A percentile compares a stretch with the other conserved stretches of the same genome.
These are phyloP conservation scores for Hydropotes inermis DNA, from an alignment of 2,113 vertebrate genomes.

Conservation along the genomic window DNA sequence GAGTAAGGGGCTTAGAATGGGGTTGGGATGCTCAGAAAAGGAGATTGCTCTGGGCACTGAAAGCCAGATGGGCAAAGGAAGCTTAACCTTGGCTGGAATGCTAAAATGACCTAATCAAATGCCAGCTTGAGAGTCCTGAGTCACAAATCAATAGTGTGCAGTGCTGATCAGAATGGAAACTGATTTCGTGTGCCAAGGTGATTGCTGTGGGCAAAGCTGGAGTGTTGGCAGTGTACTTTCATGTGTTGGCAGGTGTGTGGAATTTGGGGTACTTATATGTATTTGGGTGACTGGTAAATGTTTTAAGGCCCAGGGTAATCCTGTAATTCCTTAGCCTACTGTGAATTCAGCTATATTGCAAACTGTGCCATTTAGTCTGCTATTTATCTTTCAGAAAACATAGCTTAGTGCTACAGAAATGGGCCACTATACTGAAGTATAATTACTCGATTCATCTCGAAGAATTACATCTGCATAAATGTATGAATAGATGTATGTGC, in stretches of 20 bases:
- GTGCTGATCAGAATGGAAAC: not conserved
- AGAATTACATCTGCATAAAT: not conserved
- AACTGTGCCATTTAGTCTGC: not conserved
- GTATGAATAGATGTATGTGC: not conserved
- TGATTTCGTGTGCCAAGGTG: not conserved
- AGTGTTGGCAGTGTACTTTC: not conserved
- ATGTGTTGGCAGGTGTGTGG: not conserved
- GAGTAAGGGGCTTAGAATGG: not conserved
- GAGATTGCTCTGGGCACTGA: not conserved
- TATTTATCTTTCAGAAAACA: constrained; percentile 9
- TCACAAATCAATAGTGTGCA: not conserved
- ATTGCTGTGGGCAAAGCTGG: not conserved
- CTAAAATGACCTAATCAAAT: not conserved
- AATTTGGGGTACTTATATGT: not conserved
- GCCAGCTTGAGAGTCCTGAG: not conserved
- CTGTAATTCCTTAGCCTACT: not conserved
- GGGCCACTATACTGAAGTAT: not conserved
- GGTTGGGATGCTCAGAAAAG: not conserved
- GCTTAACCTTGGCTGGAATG: not conserved
- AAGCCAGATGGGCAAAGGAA: not conserved
- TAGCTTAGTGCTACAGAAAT: not conserved
- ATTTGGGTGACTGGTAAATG: not conserved
- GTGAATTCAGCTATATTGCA: not conserved
- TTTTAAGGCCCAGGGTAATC: not conserved
- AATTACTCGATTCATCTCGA: constrained; percentile 4